A percentile compares a stretch with the other conserved stretches of the same genome.
phyloP scores from a whole-genome alignment of 2,888 invertebrate species.

The Hedychridium roseum region DNA sequence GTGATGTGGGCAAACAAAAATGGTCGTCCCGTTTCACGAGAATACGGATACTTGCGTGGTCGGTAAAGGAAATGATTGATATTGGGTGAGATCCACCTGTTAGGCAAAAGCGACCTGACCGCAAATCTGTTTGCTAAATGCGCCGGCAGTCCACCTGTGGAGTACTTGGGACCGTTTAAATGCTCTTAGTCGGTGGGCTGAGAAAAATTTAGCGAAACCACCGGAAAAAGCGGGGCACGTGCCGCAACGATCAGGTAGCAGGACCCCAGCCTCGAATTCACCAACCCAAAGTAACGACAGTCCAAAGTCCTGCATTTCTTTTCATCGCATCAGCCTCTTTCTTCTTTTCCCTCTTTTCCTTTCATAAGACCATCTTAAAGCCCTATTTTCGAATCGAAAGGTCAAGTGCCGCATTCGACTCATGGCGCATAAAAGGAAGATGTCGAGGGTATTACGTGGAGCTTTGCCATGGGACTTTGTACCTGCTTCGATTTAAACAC shows the following conservation, averaged over 20 bases:
- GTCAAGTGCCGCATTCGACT: conserved; percentile 33
- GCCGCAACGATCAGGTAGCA: conserved; percentile 29
- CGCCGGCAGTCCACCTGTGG: conserved; percentile 36
- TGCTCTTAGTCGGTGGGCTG: background rate
- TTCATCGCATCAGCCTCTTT: no score
- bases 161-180: conserved; percentile 11
- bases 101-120: conserved; percentile 38
- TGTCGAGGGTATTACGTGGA: no score
- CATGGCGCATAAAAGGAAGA: conserved; percentile 9
- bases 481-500: no score
- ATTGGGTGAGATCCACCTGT: conserved; percentile 37
- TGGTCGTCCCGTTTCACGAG: no score
- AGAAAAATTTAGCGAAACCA: conserved; percentile 27
- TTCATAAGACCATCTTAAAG: conserved; percentile 25
- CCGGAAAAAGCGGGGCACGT: conserved; percentile 31
- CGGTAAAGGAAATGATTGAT: conserved; percentile 22
- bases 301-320: conserved; percentile 4
- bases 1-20: no score
- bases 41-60: no score
- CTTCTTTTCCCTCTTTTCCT: no score
- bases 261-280: conserved; percentile 32
- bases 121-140: conserved; percentile 28
- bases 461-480: no score
- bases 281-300: conserved; percentile 15
- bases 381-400: conserved; percentile 24